phyloP scores from a whole-genome alignment of 1,140 invertebrate species.

The Musca vetustissima region DNA sequence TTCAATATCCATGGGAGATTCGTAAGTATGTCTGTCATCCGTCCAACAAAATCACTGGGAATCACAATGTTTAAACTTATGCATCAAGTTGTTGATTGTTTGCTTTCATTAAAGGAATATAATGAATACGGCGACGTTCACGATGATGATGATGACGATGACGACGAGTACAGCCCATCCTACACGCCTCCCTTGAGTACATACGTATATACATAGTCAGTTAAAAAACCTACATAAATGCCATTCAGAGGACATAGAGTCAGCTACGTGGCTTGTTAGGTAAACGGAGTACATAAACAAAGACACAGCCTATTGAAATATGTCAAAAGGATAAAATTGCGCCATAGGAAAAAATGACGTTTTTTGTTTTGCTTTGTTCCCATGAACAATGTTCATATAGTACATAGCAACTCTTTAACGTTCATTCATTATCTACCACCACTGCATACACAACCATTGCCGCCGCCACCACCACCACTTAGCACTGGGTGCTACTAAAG shows the following conservation, averaged over 20 bases:
- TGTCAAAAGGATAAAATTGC: conserved; percentile 22
- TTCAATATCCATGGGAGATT: no score
- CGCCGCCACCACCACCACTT: not conserved
- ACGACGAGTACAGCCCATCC: no score
- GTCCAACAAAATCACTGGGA: not conserved
- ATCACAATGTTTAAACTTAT: conserved; percentile 4
- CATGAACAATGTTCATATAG: not conserved
- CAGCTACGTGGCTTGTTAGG: no score
- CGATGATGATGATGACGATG: no score
- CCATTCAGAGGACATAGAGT: no score
- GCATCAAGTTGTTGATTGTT: conserved; percentile 22
- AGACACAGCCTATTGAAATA: conserved; percentile 8
- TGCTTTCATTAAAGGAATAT: not conserved
- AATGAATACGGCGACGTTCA: no score
- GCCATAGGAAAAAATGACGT: conserved; percentile 8
- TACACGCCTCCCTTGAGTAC: no score
- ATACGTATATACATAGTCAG: no score
- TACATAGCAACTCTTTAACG: conserved; percentile 13
- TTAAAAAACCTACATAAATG: no score
- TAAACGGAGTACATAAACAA: not conserved
- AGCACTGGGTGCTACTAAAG: conserved; percentile 1
- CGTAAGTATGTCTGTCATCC: no score
- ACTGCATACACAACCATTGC: no score
- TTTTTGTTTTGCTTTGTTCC: not conserved
- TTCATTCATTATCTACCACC: conserved; percentile 6